phyloP scores from a whole-genome alignment of 2,797 vertebrate genomes.

The Clarias pachynema region DNA sequence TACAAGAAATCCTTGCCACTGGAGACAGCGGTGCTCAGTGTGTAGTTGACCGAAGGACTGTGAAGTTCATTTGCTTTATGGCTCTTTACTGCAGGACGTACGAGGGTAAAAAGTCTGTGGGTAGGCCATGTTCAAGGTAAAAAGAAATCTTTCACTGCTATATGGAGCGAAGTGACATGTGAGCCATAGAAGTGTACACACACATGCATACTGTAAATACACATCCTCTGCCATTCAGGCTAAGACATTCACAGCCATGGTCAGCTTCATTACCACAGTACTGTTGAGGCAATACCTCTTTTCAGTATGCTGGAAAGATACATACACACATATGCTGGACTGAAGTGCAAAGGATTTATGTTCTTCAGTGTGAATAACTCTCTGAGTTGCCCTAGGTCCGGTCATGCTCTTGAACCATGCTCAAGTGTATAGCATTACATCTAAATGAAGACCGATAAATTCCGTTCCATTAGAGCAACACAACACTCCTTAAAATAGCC shows the following conservation, averaged over 20 bases:
- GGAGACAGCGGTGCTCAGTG: slow-evolving; percentile 10
- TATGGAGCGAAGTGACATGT: slow-evolving; percentile 25
- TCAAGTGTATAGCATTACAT: slow-evolving; percentile 56
- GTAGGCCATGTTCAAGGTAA: slow-evolving; percentile 40
- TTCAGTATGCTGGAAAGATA: slow-evolving; percentile 67
- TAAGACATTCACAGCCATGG: slow-evolving; percentile 32
- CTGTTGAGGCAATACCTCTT: slow-evolving; percentile 60
- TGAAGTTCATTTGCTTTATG: slow-evolving; percentile 48
- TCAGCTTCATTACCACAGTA: slow-evolving; percentile 30
- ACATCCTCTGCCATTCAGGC: slow-evolving; percentile 8
- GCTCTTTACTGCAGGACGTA: slow-evolving; percentile 33
- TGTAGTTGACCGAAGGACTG: slow-evolving; percentile 10
- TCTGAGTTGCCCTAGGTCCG: slow-evolving; percentile 36
- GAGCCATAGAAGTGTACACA: slow-evolving; percentile 12
- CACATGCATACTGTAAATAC: not conserved
- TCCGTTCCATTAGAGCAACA: slow-evolving; percentile 64
- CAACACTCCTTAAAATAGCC: slow-evolving; percentile 57
- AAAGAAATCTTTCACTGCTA: slow-evolving; percentile 37
- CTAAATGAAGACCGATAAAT: slow-evolving; percentile 57
- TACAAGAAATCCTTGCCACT: slow-evolving; percentile 54
- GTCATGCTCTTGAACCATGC: slow-evolving; percentile 56
- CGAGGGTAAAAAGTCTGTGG: slow-evolving; percentile 23
- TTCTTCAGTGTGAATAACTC: slow-evolving; percentile 45
- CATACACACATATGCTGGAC: slow-evolving; percentile 43
- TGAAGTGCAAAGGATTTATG: slow-evolving; percentile 39